Evolutionary conservation across 2,113 vertebrate genomes (phyloP).

Genomic region (Scartelaos histophorus): DNA sequence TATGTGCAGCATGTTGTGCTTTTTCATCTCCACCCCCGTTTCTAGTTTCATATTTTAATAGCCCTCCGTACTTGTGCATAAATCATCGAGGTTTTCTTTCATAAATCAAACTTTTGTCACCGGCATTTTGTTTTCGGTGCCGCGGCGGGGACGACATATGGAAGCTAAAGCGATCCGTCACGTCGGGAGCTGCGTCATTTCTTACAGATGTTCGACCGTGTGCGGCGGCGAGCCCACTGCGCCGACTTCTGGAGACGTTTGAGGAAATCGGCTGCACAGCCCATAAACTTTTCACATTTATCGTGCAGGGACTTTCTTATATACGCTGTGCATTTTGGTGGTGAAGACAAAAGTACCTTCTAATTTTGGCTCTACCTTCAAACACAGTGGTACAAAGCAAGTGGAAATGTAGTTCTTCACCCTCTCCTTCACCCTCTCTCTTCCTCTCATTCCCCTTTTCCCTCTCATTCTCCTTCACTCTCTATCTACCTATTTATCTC

Average conservation of each 20-base stretch:
- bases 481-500: not conserved
- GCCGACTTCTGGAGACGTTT: not conserved
- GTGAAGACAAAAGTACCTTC: not conserved
- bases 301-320: not conserved
- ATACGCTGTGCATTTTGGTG: not conserved
- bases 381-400: not conserved
- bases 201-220: not conserved
- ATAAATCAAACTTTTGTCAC: not conserved
- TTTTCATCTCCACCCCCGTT: too few species aligned
- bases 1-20: too few species aligned
- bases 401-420: not conserved
- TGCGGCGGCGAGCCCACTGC: not conserved
- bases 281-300: not conserved
- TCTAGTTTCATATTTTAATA: not conserved
- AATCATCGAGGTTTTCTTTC: not conserved
- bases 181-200: not conserved
- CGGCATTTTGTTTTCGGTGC: not conserved
- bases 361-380: not conserved
- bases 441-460: not conserved
- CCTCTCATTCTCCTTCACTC: not conserved
- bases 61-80: not conserved
- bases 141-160: not conserved
- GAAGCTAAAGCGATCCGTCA: conserved; percentile 1
- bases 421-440: not conserved
- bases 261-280: not conserved